phyloP scores from a whole-genome alignment of 2,888 invertebrate species.

The Baccha elongata region DNA sequence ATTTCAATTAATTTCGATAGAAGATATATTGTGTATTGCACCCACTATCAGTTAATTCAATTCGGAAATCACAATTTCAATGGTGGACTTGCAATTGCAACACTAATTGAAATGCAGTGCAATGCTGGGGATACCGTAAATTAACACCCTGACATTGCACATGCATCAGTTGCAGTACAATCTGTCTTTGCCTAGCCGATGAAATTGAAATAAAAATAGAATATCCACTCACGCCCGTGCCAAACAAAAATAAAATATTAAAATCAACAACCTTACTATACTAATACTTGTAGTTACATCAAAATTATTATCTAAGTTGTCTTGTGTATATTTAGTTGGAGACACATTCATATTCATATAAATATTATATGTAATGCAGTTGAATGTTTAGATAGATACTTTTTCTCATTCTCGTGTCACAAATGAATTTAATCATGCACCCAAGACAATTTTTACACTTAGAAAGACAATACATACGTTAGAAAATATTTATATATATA shows the following conservation, averaged over 20 bases:
- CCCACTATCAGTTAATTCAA: constrained; percentile 50
- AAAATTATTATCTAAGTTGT: not conserved
- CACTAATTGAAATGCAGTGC: constrained; percentile 50
- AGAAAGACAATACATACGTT: not conserved
- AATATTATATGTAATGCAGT: not conserved
- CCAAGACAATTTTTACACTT: not conserved
- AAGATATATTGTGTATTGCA: not conserved
- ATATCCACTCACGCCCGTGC: constrained; percentile 63
- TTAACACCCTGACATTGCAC: constrained; percentile 25
- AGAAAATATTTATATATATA: too few relatives aligned
- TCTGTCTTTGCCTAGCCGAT: constrained; percentile 16
- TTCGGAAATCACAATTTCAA: constrained; percentile 68
- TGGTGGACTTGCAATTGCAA: constrained; percentile 40
- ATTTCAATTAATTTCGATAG: not conserved
- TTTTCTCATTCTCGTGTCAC: not conserved
- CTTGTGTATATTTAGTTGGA: not conserved
- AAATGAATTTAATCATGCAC: constrained; percentile 8
- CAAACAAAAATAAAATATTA: constrained; percentile 36
- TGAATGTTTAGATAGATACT: not conserved
- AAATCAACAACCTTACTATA: not conserved
- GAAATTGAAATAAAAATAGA: constrained; percentile 50
- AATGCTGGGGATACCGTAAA: constrained; percentile 11
- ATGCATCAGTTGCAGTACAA: constrained; percentile 36
- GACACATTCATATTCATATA: constrained; percentile 3
- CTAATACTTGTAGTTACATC: not conserved